phyloP scores from a whole-genome alignment of 2,113 vertebrate genomes.

The Oryzias celebensis region DNA sequence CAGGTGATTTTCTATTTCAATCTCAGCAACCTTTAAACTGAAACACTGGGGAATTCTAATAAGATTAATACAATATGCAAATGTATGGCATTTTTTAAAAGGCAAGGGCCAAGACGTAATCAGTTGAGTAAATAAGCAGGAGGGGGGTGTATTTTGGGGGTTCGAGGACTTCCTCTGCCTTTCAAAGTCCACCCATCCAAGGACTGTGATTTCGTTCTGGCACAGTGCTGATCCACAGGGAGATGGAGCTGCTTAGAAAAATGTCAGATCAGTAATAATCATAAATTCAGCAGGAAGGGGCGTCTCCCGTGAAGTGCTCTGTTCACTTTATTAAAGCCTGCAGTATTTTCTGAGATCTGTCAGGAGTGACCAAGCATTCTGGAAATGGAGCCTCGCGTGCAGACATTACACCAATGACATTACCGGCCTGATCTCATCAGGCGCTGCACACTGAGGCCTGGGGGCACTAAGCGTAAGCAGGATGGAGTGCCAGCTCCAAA shows the following conservation, averaged over 20 bases:
- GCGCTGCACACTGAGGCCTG: conserved; percentile 37
- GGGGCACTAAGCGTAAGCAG: conserved; percentile 16
- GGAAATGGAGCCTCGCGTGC: conserved; percentile 21
- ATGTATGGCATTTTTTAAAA: conserved; percentile 76
- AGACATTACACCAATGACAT: conserved; percentile 56
- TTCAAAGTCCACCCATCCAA: too few relatives aligned
- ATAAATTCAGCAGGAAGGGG: too few relatives aligned
- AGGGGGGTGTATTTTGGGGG: conserved; percentile 38
- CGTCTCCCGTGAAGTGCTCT: not conserved
- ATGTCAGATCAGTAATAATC: too few relatives aligned
- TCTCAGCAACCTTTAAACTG: conserved; percentile 70
- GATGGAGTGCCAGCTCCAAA: conserved; percentile 52
- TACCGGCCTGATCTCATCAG: conserved; percentile 67
- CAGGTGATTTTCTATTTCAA: conserved; percentile 78
- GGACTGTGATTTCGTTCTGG: too few relatives aligned
- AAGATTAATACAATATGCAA: conserved; percentile 81
- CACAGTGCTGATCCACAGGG: too few relatives aligned
- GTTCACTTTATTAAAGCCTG: conserved; percentile 5
- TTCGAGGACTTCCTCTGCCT: not conserved
- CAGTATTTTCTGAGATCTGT: conserved; percentile 15
- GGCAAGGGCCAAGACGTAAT: conserved; percentile 65
- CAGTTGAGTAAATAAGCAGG: conserved; percentile 70
- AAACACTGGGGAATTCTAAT: conserved; percentile 79
- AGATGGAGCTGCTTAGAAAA: too few relatives aligned
- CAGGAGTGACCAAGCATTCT: conserved; percentile 39